These are phyloP conservation scores for Nephrocerus scutellatus DNA, from an alignment of 2,888 invertebrate genomes.

Conservation along the genomic window DNA sequence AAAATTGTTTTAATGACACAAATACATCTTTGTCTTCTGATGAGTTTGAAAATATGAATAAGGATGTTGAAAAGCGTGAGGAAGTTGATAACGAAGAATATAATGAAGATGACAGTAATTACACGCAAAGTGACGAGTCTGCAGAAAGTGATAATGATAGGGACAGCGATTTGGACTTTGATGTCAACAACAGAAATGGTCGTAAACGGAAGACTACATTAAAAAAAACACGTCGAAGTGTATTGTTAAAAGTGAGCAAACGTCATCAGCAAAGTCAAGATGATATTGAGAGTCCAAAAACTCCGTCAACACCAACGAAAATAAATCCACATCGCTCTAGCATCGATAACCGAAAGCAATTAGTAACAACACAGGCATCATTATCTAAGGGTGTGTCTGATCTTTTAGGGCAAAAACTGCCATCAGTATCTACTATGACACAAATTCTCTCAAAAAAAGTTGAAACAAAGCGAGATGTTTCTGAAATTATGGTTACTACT, in stretches of 20 bases:
- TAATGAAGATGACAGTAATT: slow-evolving; percentile 45
- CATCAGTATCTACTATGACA: too few species aligned
- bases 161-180: slow-evolving; percentile 59
- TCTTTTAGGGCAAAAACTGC: too few species aligned
- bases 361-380: slow-evolving; percentile 19
- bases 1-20: too few species aligned
- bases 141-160: slow-evolving; percentile 49
- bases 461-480: too few species aligned
- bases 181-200: slow-evolving; percentile 50
- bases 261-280: slow-evolving; percentile 23
- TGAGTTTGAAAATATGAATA: slow-evolving; percentile 4
- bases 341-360: slow-evolving; percentile 7
- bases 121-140: slow-evolving; percentile 50
- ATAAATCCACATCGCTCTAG: not conserved
- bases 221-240: slow-evolving; percentile 13
- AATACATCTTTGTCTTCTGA: not conserved
- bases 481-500: too few species aligned
- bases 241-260: slow-evolving; percentile 15
- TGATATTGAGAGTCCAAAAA: slow-evolving; percentile 8
- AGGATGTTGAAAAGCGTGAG: slow-evolving; percentile 4
- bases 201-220: slow-evolving; percentile 33
- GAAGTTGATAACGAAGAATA: slow-evolving; percentile 15
- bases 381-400: too few species aligned
- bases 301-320: slow-evolving; percentile 2
- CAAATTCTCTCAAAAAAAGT: too few species aligned